These are phyloP conservation scores for Gypaetus barbatus DNA, from an alignment of 2,797 vertebrate species.

Conservation along the genomic window DNA sequence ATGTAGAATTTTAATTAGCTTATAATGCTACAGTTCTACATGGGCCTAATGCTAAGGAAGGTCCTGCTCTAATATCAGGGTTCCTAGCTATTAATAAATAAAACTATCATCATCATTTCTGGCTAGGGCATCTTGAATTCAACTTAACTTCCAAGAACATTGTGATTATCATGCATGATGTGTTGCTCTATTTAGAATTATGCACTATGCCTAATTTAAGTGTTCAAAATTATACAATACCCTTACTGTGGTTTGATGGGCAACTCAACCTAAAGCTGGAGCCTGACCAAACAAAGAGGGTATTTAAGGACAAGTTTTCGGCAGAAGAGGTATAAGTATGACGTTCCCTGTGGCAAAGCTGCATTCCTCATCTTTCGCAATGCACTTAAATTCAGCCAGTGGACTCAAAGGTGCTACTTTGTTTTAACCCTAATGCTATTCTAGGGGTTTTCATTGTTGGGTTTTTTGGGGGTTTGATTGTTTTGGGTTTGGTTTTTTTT, in stretches of 20 bases:
- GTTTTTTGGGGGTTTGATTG: not conserved
- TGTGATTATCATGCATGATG: constrained; percentile 32
- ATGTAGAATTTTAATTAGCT: constrained; percentile 55
- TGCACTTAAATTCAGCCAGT: not conserved
- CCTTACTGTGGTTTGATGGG: constrained; percentile 33
- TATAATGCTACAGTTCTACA: not conserved
- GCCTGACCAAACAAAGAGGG: constrained; percentile 23
- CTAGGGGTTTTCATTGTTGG: not conserved
- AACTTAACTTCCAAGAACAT: constrained; percentile 22
- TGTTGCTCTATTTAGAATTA: constrained; percentile 37
- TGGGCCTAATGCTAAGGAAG: not conserved
- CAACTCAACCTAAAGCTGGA: constrained; percentile 48
- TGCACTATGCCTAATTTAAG: constrained; percentile 47
- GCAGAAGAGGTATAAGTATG: not conserved
- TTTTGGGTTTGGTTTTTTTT: no score
- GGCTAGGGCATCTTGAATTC: constrained; percentile 9
- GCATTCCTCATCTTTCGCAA: constrained; percentile 27
- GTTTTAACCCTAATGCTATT: not conserved
- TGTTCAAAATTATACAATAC: constrained; percentile 62
- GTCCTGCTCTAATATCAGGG: constrained; percentile 13
- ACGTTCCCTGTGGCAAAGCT: not conserved
- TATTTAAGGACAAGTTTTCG: constrained; percentile 24
- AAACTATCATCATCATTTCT: not conserved
- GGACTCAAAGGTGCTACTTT: constrained; percentile 16
- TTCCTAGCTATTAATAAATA: constrained; percentile 29